Base-by-base conservation (phyloP, 2,888 invertebrate species). In the Lepidonotus clava region DNA sequence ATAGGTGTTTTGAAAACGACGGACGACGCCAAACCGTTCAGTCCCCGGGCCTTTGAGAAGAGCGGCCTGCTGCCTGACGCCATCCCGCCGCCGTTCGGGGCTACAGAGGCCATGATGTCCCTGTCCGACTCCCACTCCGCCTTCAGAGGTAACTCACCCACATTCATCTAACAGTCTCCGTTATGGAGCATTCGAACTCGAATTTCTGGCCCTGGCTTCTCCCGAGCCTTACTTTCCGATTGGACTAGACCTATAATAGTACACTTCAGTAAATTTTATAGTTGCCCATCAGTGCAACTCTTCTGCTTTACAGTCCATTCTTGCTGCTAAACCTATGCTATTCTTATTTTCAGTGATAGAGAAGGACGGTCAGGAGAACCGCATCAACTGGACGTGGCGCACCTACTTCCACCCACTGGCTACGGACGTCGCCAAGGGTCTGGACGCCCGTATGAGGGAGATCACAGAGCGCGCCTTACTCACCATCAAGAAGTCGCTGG, bases 1-100 rank as follows among this genome's bases (percentile, higher is more conserved):
- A 8, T 87, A 92, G 93, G 93, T 88, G 92, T 92, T 0, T 86
- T 93, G 86, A 93, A 93, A 87, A 90, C 92, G 6, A 91, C 91
- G 80, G 89, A 91, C 1, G 85, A 61, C n/a, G 86, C 56, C 40
- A 77, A 85, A 38, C 83, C 86, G 5, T 87, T 87, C 86, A 87
- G 87, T 83, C 85, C 80, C 5, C 61, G 87, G 21, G 86, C 87
- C 1, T 87, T 86, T 86, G 89, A 88, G 90, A 90, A 84, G 66
- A 85, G 28, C 87, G 89, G 53, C 84, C 91, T 85, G 89, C 90
- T 41, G 1, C 87, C 88, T 8, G 88, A 88, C 11, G 67, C 88
- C n/a, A 86, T 87, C 38, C 87, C 88, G 24, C 86, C 88, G 1
- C 86, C 88, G 38, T 85, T 86, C 38, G 88, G 87, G n/a, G 84